A percentile compares a stretch with the other conserved stretches of the same genome.
These are phyloP conservation scores for Hemiprocne comata DNA, from an alignment of 2,113 vertebrate species.

Conservation along the genomic window DNA sequence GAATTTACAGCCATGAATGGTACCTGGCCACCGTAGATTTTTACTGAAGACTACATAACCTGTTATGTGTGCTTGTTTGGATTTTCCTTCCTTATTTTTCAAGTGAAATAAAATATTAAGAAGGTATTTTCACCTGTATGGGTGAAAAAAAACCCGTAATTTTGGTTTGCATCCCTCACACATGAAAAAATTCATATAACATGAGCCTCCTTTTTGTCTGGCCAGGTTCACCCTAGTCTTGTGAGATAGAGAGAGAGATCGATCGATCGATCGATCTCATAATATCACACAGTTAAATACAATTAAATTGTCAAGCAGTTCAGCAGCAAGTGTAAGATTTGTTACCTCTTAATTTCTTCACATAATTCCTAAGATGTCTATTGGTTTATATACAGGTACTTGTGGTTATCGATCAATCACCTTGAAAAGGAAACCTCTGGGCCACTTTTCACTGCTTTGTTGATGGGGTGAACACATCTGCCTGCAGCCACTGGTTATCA, in stretches of 20 bases:
- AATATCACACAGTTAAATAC: slow-evolving; percentile 55
- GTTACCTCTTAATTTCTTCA: slow-evolving; percentile 52
- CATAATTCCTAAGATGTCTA: slow-evolving; percentile 70
- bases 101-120: background rate
- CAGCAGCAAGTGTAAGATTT: slow-evolving; percentile 66
- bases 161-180: background rate
- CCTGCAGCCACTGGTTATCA: slow-evolving; percentile 64
- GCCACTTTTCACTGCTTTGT: slow-evolving; percentile 53
- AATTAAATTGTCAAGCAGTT: slow-evolving; percentile 68
- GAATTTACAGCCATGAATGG: background rate
- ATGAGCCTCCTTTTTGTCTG: background rate
- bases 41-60: background rate
- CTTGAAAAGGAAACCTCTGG: slow-evolving; percentile 3
- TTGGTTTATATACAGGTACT: slow-evolving; percentile 80
- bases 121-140: background rate
- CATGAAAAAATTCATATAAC: background rate
- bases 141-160: background rate
- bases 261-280: too few relatives aligned
- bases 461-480: slow-evolving; percentile 63
- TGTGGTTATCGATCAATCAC: slow-evolving; percentile 76
- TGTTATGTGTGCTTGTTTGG: background rate
- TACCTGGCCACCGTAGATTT: background rate
- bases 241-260: too few relatives aligned
- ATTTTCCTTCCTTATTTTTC: background rate
- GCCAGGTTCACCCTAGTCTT: background rate